phyloP scores from a whole-genome alignment of 2,888 invertebrate species.

The Lepidocyrtinus sp. region DNA sequence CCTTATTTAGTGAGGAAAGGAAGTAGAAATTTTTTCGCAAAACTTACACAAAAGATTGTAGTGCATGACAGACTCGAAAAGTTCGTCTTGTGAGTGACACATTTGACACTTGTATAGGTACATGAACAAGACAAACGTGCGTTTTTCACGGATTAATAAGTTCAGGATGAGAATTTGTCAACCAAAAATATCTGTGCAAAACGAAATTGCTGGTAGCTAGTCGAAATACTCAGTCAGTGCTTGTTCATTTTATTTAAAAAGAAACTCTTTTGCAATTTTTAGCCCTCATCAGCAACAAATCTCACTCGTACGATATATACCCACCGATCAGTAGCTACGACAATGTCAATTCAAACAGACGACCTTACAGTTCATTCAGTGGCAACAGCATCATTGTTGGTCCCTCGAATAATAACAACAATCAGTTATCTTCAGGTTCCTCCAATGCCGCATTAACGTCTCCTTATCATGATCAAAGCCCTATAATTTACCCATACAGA shows the following conservation, averaged over 20 bases:
- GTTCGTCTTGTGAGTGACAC: conserved; percentile 42
- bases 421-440: conserved; percentile 47
- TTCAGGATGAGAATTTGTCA: conserved; percentile 45
- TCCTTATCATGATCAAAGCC: conserved; percentile 32
- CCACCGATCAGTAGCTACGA: conserved; percentile 37
- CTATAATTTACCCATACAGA: conserved; percentile 62
- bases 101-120: conserved; percentile 31
- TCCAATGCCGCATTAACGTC: conserved; percentile 37
- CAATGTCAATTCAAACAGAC: conserved; percentile 33
- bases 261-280: conserved; percentile 17
- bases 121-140: conserved; percentile 28
- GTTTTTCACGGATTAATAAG: conserved; percentile 51
- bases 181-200: too few relatives aligned
- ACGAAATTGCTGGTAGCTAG: too few relatives aligned
- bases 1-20: conserved; percentile 47
- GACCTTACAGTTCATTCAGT: conserved; percentile 41
- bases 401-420: conserved; percentile 14
- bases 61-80: neutral
- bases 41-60: neutral
- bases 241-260: too few relatives aligned
- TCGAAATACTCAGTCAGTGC: too few relatives aligned
- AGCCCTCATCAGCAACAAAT: conserved; percentile 64
- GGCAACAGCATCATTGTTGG: conserved; percentile 26
- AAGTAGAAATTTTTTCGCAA: conserved; percentile 28
- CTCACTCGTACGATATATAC: conserved; percentile 60